phyloP scores from a whole-genome alignment of 2,113 vertebrate species.

The Nycticryphes semicollaris region DNA sequence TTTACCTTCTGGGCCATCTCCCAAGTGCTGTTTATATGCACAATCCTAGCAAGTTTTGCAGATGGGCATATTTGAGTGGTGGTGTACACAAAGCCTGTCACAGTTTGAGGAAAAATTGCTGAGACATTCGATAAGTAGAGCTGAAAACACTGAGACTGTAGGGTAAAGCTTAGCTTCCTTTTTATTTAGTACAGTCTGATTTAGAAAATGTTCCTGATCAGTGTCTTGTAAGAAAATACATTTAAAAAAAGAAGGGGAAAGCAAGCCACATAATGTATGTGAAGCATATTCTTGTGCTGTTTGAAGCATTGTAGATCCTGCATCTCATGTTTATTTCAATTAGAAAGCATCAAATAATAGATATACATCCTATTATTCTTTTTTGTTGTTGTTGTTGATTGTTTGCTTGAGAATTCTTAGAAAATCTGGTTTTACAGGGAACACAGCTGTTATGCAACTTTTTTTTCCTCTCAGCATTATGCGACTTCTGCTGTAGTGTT shows the following conservation, averaged over 20 bases:
- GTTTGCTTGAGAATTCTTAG: not conserved
- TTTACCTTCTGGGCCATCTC: not conserved
- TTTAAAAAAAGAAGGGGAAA: not conserved
- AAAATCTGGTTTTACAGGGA: not conserved
- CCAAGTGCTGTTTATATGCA: not conserved
- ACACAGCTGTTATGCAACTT: constrained; percentile 23
- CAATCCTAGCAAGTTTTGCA: constrained; percentile 22
- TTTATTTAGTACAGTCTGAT: not conserved
- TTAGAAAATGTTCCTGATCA: not conserved
- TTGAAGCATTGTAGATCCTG: not conserved
- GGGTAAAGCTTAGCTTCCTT: not conserved
- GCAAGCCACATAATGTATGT: not conserved
- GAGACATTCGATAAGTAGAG: not conserved
- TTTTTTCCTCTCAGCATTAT: not conserved
- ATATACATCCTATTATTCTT: not conserved
- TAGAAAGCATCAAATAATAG: not conserved
- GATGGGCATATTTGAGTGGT: not conserved
- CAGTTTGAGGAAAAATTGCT: not conserved
- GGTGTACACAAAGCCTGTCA: not conserved
- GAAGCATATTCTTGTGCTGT: not conserved
- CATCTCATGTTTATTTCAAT: not conserved
- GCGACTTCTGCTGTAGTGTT: not conserved
- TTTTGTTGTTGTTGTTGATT: not conserved
- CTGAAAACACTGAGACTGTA: not conserved
- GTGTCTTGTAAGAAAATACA: not conserved